These are phyloP conservation scores for Antennarius maculatus DNA, from an alignment of 2,797 vertebrate genomes.

Conservation along the genomic window DNA sequence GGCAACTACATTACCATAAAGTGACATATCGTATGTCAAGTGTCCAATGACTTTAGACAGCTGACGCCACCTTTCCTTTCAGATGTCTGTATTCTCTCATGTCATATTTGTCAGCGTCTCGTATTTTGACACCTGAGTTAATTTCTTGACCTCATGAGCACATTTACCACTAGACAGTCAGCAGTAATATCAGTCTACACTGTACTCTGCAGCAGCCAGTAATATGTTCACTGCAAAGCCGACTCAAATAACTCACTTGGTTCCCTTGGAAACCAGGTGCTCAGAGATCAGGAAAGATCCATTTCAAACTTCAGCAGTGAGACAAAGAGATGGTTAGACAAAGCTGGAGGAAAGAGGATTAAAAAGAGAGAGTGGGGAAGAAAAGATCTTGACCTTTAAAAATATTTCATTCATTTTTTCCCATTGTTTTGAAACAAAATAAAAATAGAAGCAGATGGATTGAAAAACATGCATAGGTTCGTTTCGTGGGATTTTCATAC, in stretches of 20 bases:
- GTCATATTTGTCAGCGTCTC: slow-evolving; percentile 5
- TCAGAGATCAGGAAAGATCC: slow-evolving; percentile 79
- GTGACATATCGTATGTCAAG: slow-evolving; percentile 58
- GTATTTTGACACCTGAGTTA: slow-evolving; percentile 20
- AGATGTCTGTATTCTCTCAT: slow-evolving; percentile 17
- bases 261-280: slow-evolving; percentile 84
- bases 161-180: slow-evolving; percentile 25
- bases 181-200: slow-evolving; percentile 47
- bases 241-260: slow-evolving; percentile 68
- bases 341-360: slow-evolving; percentile 63
- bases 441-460: slow-evolving; percentile 57
- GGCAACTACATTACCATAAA: slow-evolving; percentile 19
- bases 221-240: slow-evolving; percentile 60
- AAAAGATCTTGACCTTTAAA: slow-evolving; percentile 67
- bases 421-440: slow-evolving; percentile 53
- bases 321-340: slow-evolving; percentile 71
- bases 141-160: slow-evolving; percentile 19
- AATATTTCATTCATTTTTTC: slow-evolving; percentile 36
- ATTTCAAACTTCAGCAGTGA: slow-evolving; percentile 79
- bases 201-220: slow-evolving; percentile 30
- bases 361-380: slow-evolving; percentile 39
- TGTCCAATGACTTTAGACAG: slow-evolving; percentile 50
- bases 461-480: slow-evolving; percentile 35
- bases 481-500: slow-evolving; percentile 36
- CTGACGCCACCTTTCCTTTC: slow-evolving; percentile 39